Evolutionary conservation across 2,797 vertebrate genomes (phyloP).

Genomic region (Poeciliopsis turneri): DNA sequence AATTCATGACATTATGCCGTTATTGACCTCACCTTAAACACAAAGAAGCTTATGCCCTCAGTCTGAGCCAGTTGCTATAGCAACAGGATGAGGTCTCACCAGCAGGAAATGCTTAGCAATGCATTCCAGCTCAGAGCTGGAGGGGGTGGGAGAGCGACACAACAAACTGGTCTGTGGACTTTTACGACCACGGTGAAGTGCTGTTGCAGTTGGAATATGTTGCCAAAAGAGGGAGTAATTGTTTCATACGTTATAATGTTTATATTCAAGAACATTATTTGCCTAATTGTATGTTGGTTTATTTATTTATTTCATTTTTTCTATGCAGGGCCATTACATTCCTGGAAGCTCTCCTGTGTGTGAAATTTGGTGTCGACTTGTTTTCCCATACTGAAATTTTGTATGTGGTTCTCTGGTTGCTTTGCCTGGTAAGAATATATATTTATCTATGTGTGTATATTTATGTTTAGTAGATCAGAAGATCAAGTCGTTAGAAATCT

Average conservation of each 20-base stretch:
- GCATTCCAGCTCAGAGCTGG: background rate
- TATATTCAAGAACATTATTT: background rate
- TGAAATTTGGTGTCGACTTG: conserved; percentile 95
- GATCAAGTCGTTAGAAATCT: background rate
- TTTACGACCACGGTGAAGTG: background rate
- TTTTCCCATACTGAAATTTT: conserved; percentile 94
- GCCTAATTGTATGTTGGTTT: background rate
- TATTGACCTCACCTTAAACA: conserved; percentile 41
- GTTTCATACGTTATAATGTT: conserved; percentile 14
- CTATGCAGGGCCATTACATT: conserved; percentile 89
- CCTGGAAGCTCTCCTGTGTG: conserved; percentile 93
- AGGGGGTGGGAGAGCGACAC: background rate
- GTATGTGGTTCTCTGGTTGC: conserved; percentile 91
- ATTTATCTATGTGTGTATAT: background rate
- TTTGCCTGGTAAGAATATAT: conserved; percentile 92
- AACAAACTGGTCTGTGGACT: background rate
- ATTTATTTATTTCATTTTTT: background rate
- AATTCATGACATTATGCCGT: conserved; percentile 28
- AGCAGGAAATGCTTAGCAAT: conserved; percentile 19
- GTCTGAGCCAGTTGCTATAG: conserved; percentile 57
- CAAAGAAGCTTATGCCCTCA: conserved; percentile 37
- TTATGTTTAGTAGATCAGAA: background rate
- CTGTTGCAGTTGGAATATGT: conserved; percentile 29
- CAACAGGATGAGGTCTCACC: conserved; percentile 32
- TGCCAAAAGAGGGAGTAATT: conserved; percentile 57